phyloP scores from a whole-genome alignment of 2,888 invertebrate genomes.

The Dusona sp. region DNA sequence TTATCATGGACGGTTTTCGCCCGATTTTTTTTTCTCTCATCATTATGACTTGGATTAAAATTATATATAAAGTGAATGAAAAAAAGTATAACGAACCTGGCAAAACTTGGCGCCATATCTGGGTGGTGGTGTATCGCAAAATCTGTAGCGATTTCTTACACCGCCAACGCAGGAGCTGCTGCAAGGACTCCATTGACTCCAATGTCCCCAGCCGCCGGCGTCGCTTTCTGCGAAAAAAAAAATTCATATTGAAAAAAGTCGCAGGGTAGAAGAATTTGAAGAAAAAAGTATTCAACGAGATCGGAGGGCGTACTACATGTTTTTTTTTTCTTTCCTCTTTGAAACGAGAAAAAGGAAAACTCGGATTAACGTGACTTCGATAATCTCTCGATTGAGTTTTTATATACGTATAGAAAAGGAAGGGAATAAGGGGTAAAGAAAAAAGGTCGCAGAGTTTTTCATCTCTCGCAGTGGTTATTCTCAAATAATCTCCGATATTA shows the following conservation, averaged over 20 bases:
- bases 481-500: constrained; percentile 66
- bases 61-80: not conserved
- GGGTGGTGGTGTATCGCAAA: constrained; percentile 95
- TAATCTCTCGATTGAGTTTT: constrained; percentile 61
- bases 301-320: not conserved
- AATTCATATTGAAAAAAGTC: constrained; percentile 19
- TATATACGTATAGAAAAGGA: constrained; percentile 14
- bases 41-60: not conserved
- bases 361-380: constrained; percentile 59
- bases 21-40: not conserved
- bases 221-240: constrained; percentile 88
- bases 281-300: constrained; percentile 1
- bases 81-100: constrained; percentile 86
- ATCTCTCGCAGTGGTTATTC: constrained; percentile 41
- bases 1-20: no score
- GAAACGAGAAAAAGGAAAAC: constrained; percentile 9
- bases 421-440: not conserved
- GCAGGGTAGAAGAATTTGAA: not conserved
- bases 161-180: constrained; percentile 92
- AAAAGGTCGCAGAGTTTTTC: constrained; percentile 12
- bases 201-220: constrained; percentile 91
- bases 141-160: constrained; percentile 92
- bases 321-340: constrained; percentile 9
- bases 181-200: constrained; percentile 95
- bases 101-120: constrained; percentile 95